phyloP scores from a whole-genome alignment of 2,888 invertebrate genomes.

The Dascillus cervinus region DNA sequence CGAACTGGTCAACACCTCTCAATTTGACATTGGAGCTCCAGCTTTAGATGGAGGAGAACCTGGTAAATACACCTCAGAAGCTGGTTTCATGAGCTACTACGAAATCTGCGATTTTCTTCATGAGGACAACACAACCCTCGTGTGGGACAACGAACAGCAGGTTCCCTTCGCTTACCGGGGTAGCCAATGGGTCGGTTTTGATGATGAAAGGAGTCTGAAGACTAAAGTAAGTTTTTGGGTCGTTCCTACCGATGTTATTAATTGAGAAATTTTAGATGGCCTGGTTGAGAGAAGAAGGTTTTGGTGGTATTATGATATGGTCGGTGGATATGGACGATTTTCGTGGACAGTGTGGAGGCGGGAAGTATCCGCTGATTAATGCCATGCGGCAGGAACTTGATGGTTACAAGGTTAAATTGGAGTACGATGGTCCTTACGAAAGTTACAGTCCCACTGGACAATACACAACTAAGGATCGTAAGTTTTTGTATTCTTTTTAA shows the following conservation, averaged over 20 bases:
- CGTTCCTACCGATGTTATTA: background rate
- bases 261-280: constrained; percentile 57
- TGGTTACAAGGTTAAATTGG: constrained; percentile 72
- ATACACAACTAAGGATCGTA: constrained; percentile 85
- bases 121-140: constrained; percentile 82
- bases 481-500: too few relatives aligned
- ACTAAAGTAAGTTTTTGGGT: constrained; percentile 61
- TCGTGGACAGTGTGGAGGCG: constrained; percentile 80
- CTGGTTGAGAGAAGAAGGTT: constrained; percentile 89
- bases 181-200: constrained; percentile 92
- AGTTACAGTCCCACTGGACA: constrained; percentile 61
- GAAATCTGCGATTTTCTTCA: constrained; percentile 90
- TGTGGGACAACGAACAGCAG: constrained; percentile 94
- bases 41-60: constrained; percentile 80
- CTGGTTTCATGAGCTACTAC: constrained; percentile 92
- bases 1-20: constrained; percentile 74
- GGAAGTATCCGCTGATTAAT: constrained; percentile 82
- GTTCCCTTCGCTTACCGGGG: constrained; percentile 89
- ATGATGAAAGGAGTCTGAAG: constrained; percentile 84
- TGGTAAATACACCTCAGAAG: constrained; percentile 86
- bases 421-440: constrained; percentile 84
- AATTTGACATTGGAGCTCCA: constrained; percentile 88
- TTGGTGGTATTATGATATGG: constrained; percentile 96
- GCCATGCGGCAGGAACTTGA: constrained; percentile 80
- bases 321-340: constrained; percentile 96